Base-by-base conservation (phyloP, 2,113 vertebrate species). In the Pygoscelis adeliae region DNA sequence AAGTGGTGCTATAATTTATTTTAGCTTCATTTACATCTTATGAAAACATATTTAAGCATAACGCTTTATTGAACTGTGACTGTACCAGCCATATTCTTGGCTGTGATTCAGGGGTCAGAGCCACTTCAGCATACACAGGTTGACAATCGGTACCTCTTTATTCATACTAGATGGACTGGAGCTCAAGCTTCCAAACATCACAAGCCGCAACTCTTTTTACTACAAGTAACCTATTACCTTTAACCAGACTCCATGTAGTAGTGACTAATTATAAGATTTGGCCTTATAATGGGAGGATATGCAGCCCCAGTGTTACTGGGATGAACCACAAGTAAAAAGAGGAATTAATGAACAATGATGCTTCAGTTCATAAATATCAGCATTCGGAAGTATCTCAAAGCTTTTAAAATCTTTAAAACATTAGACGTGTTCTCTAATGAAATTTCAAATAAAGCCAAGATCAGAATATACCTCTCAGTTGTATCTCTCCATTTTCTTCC, bases 21-120 rank as follows among this genome's bases (percentile, higher is more conserved):
- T 94, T 36, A 67, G 79, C 73, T 94, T 93, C 58, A 82, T 91
- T 91, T 89, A 77, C 32, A 58, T 92, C 87, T 89, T 62, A 89
- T 38, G 62, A 91, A 96, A 96, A 91, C 66, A 67, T 52, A 83
- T 73, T 70, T 81, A 83, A 56, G 56, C 40, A 26, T 73, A 87
- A 52, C 0, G 1, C 69, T 85, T 79, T 62, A 70, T 49, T 61
- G 69, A 95, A 20, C 73, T 67, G 44, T 27, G 77, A 53, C 69
- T 73, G 61, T 21, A 93, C 26, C 87, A 91, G 80, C 55, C 73
- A 71, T 52, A n/a, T 44, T 80, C 65, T 56, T 92, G 86, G 87
- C 91, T 82, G 81, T 3, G 26, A 88, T 58, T 88, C 66, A 91
- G 78, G 72, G 81, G 78, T 62, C 50, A 72, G 89, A 93, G 49